Percentiles rank a stretch among this genome's conserved stretches.
Conservation (phyloP, 2,888 invertebrate genomes). For the Melanargia galathea region DNA sequence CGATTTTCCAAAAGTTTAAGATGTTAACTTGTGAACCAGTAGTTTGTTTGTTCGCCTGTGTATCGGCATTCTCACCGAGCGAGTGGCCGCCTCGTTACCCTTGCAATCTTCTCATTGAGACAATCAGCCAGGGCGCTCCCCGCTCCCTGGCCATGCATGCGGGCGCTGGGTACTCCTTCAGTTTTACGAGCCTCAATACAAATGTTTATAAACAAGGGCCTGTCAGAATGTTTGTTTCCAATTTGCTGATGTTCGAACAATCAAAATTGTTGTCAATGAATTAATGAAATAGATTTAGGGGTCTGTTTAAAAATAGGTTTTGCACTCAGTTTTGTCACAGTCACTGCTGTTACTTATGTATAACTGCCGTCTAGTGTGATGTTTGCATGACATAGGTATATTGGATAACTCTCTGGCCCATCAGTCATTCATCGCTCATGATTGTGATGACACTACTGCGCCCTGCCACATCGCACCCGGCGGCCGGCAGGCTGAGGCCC, state of each 20-base stretch:
- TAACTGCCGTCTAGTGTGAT: too few relatives aligned
- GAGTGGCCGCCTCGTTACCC: conserved; percentile 39
- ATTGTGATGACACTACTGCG: too few relatives aligned
- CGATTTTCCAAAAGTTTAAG: too few relatives aligned
- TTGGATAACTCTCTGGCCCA: too few relatives aligned
- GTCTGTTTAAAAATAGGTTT: too few relatives aligned
- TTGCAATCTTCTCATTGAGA: conserved; percentile 55
- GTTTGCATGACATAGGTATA: too few relatives aligned
- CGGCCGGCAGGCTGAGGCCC: too few relatives aligned
- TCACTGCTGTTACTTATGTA: too few relatives aligned
- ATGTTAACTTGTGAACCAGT: neutral
- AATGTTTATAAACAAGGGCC: neutral
- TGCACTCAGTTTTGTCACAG: too few relatives aligned
- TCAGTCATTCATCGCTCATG: too few relatives aligned
- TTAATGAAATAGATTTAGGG: neutral
- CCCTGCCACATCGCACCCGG: too few relatives aligned
- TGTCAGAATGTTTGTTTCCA: neutral
- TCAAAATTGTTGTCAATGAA: neutral
- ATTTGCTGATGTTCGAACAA: neutral
- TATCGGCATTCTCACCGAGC: conserved; percentile 47
- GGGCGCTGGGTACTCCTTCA: conserved; percentile 41
- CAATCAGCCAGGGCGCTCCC: conserved; percentile 43
- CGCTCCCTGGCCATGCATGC: conserved; percentile 32
- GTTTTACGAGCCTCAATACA: neutral
- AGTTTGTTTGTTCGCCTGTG: conserved; percentile 44